These are phyloP conservation scores for Darevskia mixta DNA, from an alignment of 2,797 vertebrate genomes.

Conservation along the genomic window DNA sequence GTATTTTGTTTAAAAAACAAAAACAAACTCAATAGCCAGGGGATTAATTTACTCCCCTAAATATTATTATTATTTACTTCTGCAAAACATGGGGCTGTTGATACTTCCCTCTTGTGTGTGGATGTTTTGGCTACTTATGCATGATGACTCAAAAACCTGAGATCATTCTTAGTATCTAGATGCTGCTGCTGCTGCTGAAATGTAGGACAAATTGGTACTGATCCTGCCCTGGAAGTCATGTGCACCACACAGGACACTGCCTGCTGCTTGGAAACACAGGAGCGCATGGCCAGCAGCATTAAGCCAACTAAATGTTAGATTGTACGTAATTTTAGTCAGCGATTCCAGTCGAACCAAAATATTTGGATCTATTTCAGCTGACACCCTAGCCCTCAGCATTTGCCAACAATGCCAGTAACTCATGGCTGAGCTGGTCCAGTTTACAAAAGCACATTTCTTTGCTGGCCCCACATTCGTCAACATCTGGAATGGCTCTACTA, in stretches of 20 bases:
- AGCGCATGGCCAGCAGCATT: neutral
- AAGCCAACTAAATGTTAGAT: neutral
- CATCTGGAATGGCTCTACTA: neutral
- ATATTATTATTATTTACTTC: too few species aligned
- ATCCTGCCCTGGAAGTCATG: neutral
- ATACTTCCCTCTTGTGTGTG: too few species aligned
- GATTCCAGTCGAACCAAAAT: neutral
- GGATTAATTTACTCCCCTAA: too few species aligned
- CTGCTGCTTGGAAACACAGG: neutral
- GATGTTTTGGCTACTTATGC: too few species aligned
- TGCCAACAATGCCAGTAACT: too few species aligned
- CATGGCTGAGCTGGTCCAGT: neutral
- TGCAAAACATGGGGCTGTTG: too few species aligned
- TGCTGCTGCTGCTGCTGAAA: too few species aligned
- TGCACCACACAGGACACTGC: neutral
- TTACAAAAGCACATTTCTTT: neutral
- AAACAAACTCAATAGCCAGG: too few species aligned
- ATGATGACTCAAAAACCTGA: too few species aligned
- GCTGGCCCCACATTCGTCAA: neutral
- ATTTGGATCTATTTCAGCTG: neutral
- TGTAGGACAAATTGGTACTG: neutral
- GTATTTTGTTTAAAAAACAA: too few species aligned
- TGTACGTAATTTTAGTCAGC: neutral
- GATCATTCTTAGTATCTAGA: too few species aligned
- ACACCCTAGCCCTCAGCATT: neutral